These are phyloP conservation scores for Lophotriccus pileatus DNA, from an alignment of 2,797 vertebrate species.

Conservation along the genomic window DNA sequence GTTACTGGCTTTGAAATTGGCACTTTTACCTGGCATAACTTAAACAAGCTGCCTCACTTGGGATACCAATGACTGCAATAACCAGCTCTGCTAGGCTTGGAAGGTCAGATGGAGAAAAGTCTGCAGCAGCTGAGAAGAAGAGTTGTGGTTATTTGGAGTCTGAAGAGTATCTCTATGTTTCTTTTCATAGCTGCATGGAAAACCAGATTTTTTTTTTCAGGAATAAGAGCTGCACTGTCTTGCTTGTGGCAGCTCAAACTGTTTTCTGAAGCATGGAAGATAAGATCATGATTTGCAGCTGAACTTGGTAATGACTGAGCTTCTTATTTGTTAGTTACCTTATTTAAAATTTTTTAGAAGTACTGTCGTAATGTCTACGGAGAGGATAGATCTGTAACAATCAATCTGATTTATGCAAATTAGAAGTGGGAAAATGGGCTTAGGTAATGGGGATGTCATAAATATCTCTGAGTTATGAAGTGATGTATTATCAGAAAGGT, in stretches of 20 bases:
- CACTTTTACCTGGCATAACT: background rate
- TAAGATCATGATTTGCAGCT: background rate
- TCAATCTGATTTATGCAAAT: conserved; percentile 17
- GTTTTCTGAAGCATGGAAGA: background rate
- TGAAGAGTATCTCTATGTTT: background rate
- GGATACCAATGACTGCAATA: background rate
- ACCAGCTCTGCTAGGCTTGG: background rate
- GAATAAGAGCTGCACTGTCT: background rate
- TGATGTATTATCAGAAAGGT: conserved; percentile 5
- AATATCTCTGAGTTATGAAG: conserved; percentile 31
- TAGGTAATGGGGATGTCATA: conserved; percentile 19
- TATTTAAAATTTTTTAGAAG: background rate
- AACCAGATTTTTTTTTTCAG: background rate
- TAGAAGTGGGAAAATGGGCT: conserved; percentile 2
- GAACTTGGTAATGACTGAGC: background rate
- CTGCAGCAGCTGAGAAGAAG: background rate
- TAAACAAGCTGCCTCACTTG: background rate
- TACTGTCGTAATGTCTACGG: background rate
- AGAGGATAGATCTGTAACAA: background rate
- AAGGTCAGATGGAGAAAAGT: background rate
- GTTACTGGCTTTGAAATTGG: background rate
- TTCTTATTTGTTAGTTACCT: background rate
- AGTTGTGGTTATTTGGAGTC: background rate
- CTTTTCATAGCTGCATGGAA: background rate
- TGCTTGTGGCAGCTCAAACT: background rate